A percentile compares a stretch with the other conserved stretches of the same genome.
Conservation (phyloP, 1,140 invertebrate genomes). For the Pseudomyrmex flavicornis region DNA sequence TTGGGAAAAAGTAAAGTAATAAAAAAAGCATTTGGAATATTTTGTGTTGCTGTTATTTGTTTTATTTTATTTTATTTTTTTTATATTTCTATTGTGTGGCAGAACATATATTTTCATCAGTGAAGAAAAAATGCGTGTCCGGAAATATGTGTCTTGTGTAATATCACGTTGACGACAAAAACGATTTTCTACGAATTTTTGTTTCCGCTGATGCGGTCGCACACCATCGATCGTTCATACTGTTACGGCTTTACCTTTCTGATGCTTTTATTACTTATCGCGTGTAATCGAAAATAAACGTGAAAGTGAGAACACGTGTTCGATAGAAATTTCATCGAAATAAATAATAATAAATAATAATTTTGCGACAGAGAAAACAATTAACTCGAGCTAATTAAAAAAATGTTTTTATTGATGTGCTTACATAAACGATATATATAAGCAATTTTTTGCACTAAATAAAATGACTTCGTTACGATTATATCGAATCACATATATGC, state of each 20-base stretch:
- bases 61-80: not conserved
- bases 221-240: constrained; percentile 27
- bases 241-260: not conserved
- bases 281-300: constrained; percentile 8
- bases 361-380: not conserved
- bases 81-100: not conserved
- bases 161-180: not conserved
- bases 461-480: not conserved
- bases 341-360: too few species aligned
- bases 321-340: too few species aligned
- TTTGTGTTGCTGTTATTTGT: not conserved
- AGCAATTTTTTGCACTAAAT: constrained; percentile 5
- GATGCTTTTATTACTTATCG: constrained; percentile 7
- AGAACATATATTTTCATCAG: not conserved
- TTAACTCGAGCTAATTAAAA: too few species aligned
- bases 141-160: constrained; percentile 1
- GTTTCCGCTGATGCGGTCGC: not conserved
- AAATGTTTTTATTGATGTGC: too few species aligned
- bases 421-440: too few species aligned
- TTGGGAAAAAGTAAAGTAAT: not conserved
- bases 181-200: constrained; percentile 3
- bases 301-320: not conserved
- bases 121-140: not conserved
- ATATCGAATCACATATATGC: not conserved
- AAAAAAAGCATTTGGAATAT: not conserved